Conservation (phyloP, 2,888 invertebrate species). For the Laspeyria flexula region DNA sequence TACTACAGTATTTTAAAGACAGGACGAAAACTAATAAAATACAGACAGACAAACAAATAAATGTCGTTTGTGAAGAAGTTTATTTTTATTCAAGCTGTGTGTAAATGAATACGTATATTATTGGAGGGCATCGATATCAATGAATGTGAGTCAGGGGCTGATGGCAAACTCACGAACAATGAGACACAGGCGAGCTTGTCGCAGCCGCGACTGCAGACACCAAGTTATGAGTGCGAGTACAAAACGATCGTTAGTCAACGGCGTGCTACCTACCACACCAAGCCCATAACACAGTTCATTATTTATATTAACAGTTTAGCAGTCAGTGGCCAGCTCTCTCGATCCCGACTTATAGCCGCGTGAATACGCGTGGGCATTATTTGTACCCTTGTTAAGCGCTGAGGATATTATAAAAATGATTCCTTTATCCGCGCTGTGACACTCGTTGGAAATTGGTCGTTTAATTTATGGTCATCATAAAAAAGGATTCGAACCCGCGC, state of each 20-base stretch:
- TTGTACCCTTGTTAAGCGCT: constrained; percentile 85
- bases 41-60: constrained; percentile 13
- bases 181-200: constrained; percentile 40
- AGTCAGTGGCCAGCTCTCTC: constrained; percentile 77
- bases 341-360: constrained; percentile 81
- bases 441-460: constrained; percentile 84
- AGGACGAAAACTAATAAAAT: constrained; percentile 19
- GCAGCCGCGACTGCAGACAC: constrained; percentile 34
- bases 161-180: constrained; percentile 48
- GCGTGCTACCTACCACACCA: constrained; percentile 74
- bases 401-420: constrained; percentile 86
- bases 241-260: constrained; percentile 82
- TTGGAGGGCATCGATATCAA: constrained; percentile 34
- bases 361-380: constrained; percentile 86
- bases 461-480: constrained; percentile 84
- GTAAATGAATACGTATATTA: constrained; percentile 24
- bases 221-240: constrained; percentile 68
- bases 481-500: constrained; percentile 82
- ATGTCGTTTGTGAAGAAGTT: constrained; percentile 17
- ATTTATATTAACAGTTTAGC: constrained; percentile 86
- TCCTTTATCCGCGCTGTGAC: constrained; percentile 85
- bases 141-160: constrained; percentile 34
- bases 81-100: constrained; percentile 28
- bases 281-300: constrained; percentile 83
- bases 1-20: constrained; percentile 11